A percentile compares a stretch with the other conserved stretches of the same genome.
These are phyloP conservation scores for Raja brachyura DNA, from an alignment of 2,113 vertebrate species.

Conservation along the genomic window DNA sequence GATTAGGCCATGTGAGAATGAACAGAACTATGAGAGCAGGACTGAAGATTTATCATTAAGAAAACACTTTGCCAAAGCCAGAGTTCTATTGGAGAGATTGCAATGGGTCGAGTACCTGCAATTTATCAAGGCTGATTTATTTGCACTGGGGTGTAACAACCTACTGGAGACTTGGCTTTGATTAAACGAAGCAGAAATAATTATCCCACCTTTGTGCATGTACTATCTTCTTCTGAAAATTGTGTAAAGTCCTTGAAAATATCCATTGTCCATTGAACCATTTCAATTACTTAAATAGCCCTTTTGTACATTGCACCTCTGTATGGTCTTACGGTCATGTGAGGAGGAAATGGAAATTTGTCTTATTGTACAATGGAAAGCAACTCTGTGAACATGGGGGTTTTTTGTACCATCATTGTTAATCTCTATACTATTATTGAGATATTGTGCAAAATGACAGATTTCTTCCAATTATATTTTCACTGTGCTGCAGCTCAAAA, in stretches of 20 bases:
- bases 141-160: background rate
- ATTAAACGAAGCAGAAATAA: background rate
- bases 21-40: background rate
- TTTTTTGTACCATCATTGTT: background rate
- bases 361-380: background rate
- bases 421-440: background rate
- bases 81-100: background rate
- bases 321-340: background rate
- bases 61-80: background rate
- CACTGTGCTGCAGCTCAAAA: background rate
- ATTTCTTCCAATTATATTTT: background rate
- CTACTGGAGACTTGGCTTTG: background rate
- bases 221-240: background rate
- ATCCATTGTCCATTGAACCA: background rate
- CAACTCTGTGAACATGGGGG: background rate
- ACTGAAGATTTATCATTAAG: background rate
- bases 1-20: background rate
- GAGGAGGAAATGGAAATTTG: background rate
- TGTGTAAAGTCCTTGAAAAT: background rate
- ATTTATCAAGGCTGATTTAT: constrained; percentile 5
- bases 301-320: background rate
- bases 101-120: background rate
- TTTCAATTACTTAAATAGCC: background rate
- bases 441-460: no score
- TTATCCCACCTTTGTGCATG: background rate